Evolutionary conservation across 2,113 vertebrate species (phyloP), one percentile per base, ranked within the genome.

Genomic region (Pampusana beccarii): DNA sequence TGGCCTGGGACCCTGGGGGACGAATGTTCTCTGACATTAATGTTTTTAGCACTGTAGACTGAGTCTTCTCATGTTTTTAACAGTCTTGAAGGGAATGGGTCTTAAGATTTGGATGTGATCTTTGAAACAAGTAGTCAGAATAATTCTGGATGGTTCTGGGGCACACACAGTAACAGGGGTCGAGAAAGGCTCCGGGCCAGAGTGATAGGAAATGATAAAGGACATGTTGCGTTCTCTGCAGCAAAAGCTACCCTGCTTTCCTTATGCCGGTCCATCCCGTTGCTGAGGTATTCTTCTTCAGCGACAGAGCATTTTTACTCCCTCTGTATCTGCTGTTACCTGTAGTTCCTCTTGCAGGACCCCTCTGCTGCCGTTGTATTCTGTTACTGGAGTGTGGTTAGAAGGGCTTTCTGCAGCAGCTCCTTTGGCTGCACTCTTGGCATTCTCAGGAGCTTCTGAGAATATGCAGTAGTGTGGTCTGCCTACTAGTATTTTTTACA

Each of bases 221-320:
- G 26, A 6, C 29, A 3, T 34, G 17, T 56, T 0, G 0, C 3
- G 1, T 81, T 86, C 44, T 40, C 26, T 65, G 54, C 9, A 8
- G 25, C 34, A 69, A 56, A 75, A 75, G 11, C 62, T 74, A 7
- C n/a, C 3, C 1, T 60, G 31, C 70, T 88, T 69, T 62, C 29
- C 60, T 31, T 69, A 40, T 67, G 34, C 44, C 46, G 1, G 1
- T 64, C 87, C 13, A 28, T 91, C 90, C 54, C 88, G 1, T 85
- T 33, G 12, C 54, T 54, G 51, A 77, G 60, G 25, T 70, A 40
- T 16, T 73, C 18, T 40, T 90, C 73, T 79, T 92, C 42, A 36
- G 1, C 78, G 69, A 28, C 11, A 38, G 50, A 61, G 24, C 12
- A 19, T 42, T 82, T 92, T n/a, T 74, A 4, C 57, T 85, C 31